phyloP scores from a whole-genome alignment of 2,113 vertebrate genomes.

The Chlamydotis undulata region DNA sequence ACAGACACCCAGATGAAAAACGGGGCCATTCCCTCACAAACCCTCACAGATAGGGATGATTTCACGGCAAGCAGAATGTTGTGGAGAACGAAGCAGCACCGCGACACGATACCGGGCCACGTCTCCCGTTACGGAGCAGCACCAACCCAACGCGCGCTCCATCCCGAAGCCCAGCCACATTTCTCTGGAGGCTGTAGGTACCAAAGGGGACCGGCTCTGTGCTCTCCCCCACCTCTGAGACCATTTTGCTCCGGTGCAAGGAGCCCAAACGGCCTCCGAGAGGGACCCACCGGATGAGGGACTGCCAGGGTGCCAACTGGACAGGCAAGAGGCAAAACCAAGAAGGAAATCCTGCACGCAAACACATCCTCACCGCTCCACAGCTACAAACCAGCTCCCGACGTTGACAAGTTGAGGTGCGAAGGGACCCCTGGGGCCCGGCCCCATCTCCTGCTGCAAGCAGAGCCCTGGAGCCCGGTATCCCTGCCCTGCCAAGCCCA shows the following conservation, averaged over 20 bases:
- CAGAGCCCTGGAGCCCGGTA: too few species aligned
- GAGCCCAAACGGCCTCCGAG: rapidly evolving
- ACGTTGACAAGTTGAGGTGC: too few species aligned
- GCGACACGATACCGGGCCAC: rapidly evolving
- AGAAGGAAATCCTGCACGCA: not conserved
- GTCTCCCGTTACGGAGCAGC: rapidly evolving
- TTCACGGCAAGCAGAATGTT: rapidly evolving
- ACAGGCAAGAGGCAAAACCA: not conserved
- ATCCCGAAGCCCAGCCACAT: rapidly evolving
- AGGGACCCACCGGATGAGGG: too few species aligned
- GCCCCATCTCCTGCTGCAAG: too few species aligned
- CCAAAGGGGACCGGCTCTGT: not conserved
- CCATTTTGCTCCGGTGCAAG: not conserved
- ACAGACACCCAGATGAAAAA: not conserved
- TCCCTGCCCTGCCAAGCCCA: too few species aligned
- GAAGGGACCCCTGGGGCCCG: too few species aligned
- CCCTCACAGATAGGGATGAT: rapidly evolving
- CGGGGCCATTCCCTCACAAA: not conserved
- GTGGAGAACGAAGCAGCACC: not conserved
- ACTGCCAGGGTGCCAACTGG: not conserved
- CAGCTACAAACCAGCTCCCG: too few species aligned
- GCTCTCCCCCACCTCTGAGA: not conserved
- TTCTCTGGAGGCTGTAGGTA: not conserved
- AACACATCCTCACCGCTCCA: too few species aligned
- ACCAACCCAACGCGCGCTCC: rapidly evolving